Conservation (phyloP, 2,888 invertebrate species). For the Dryadula phaetusa region DNA sequence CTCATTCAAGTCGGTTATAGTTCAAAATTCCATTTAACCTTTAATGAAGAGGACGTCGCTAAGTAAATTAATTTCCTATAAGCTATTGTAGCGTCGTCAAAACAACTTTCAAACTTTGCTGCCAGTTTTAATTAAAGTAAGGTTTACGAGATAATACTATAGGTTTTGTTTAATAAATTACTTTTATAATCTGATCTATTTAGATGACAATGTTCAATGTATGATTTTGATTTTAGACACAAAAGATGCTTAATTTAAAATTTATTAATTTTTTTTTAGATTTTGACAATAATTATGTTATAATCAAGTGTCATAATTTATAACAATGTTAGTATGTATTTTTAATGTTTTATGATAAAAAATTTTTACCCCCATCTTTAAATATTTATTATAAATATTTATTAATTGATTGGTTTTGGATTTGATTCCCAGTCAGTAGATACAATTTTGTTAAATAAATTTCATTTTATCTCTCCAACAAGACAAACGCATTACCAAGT, state of each 20-base stretch:
- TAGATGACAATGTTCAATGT: background rate
- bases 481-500: no score
- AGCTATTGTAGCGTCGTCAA: constrained; percentile 49
- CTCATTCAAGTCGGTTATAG: constrained; percentile 40
- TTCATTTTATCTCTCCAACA: no score
- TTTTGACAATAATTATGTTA: background rate
- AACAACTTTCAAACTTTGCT: constrained; percentile 46
- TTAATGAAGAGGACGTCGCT: constrained; percentile 45
- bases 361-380: no score
- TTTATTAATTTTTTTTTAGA: background rate
- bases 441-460: no score
- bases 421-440: no score
- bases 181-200: background rate
- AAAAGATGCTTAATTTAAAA: background rate
- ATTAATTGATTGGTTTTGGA: no score
- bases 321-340: no score
- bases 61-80: constrained; percentile 52
- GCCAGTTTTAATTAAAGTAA: constrained; percentile 47
- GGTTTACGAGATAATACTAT: constrained; percentile 21
- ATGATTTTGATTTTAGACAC: background rate
- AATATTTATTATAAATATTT: no score
- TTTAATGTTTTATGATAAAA: no score
- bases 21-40: constrained; percentile 47
- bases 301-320: background rate
- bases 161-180: constrained; percentile 19